Evolutionary conservation across 2,888 invertebrate species (phyloP), one percentile per base, ranked within the genome.

Genomic region (Prosapia bicincta): DNA sequence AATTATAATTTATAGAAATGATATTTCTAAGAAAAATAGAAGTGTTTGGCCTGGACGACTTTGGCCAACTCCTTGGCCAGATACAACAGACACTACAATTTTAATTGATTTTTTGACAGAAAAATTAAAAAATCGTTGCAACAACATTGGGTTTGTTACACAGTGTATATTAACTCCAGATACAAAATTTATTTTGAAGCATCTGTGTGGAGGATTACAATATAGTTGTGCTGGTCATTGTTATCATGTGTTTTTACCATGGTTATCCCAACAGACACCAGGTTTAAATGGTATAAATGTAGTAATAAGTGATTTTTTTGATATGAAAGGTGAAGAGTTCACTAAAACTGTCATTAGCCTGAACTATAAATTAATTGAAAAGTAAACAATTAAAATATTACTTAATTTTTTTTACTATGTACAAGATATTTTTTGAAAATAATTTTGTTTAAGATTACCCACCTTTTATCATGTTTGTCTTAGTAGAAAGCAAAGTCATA

Each of bases 11-110:
- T 93, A 92, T 83, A 88, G 93, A 26, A 88, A 90, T 77, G 84
- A 87, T 65, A 86, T 88, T 0, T 89, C 88, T 0, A 43, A 26
- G 25, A n/a, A 73, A 15, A 26, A 26, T 6, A 25, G 26, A 9
- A 32, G 26, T 80, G 87, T 93, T 79, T 96, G 94, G 95, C 90
- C 90, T 6, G 88, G 89, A 0, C 87, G 85, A 66, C 86, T 87
- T 82, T 89, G 93, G 87, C 92, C 92, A 3, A 93, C 92, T 0
- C 94, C 94, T 0, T 96, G 94, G 96, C 93, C 95, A 0, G 89
- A 92, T 79, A 92, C 93, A 25, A 88, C 90, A 32, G 86, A 87
- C 30, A 84, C 89, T 0, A 81, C 84, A 0, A 86, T 88, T 0
- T 85, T 96, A 67, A 80, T 92, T 3, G 79, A 85, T 3, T 92